Conservation (phyloP, 2,113 vertebrate species). For the Etheostoma spectabile region DNA sequence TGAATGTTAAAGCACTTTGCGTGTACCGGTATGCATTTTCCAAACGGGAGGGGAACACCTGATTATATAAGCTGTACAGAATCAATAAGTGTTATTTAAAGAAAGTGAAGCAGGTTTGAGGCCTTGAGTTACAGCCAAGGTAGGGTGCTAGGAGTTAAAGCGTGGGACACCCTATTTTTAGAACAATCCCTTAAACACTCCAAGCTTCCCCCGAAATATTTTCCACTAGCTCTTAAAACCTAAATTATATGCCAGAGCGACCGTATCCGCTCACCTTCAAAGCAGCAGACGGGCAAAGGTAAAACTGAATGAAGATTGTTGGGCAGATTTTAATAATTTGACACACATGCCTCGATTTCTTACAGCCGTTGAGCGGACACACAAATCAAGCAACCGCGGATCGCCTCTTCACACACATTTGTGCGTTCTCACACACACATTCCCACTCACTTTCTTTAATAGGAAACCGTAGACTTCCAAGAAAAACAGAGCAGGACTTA, state of each 20-base stretch:
- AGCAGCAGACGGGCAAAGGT: conserved; percentile 26
- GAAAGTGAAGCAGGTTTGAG: conserved; percentile 60
- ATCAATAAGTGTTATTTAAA: conserved; percentile 71
- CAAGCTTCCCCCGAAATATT: conserved; percentile 73
- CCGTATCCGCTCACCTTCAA: conserved; percentile 45
- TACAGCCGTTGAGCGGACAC: conserved; percentile 24
- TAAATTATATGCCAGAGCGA: conserved; percentile 49
- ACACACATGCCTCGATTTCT: conserved; percentile 46
- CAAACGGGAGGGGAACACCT: neutral
- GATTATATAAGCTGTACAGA: conserved; percentile 7
- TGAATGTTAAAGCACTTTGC: conserved; percentile 1
- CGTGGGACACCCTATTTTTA: conserved; percentile 73
- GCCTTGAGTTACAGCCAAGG: conserved; percentile 68
- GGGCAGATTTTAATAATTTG: conserved; percentile 47
- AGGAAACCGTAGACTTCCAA: conserved; percentile 42
- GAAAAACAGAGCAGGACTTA: conserved; percentile 56
- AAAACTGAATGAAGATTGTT: conserved; percentile 45
- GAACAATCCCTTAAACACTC: conserved; percentile 78
- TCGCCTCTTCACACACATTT: neutral
- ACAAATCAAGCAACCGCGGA: conserved; percentile 31
- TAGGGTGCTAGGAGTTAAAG: conserved; percentile 60
- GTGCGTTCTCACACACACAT: neutral
- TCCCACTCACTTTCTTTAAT: conserved; percentile 1
- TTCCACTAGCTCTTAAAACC: conserved; percentile 73
- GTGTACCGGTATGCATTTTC: neutral